These are phyloP conservation scores for Argynnis bischoffii DNA, from an alignment of 2,888 invertebrate genomes.

Conservation along the genomic window DNA sequence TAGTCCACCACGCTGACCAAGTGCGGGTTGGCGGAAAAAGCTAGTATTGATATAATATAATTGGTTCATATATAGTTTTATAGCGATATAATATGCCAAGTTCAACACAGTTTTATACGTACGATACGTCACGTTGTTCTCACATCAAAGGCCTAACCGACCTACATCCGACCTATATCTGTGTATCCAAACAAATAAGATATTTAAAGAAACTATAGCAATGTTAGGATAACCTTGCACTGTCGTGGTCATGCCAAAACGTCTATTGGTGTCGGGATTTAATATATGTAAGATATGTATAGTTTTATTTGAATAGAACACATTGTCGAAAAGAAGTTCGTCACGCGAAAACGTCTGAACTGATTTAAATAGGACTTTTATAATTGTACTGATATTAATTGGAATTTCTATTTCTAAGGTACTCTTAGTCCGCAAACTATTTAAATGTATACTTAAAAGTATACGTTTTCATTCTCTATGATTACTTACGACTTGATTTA, in stretches of 20 bases:
- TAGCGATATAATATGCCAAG: background rate
- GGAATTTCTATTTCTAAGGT: too few relatives aligned
- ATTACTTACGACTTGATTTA: too few relatives aligned
- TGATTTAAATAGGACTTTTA: too few relatives aligned
- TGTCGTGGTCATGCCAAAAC: slow-evolving; percentile 7
- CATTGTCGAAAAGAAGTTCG: background rate
- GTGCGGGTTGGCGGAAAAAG: too few relatives aligned
- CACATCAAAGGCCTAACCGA: slow-evolving; percentile 7
- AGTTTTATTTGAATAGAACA: background rate
- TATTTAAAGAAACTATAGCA: slow-evolving; percentile 1
- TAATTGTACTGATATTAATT: too few relatives aligned
- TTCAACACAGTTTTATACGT: slow-evolving; percentile 3
- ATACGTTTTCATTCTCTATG: too few relatives aligned
- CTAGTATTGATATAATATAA: background rate
- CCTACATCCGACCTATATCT: slow-evolving; percentile 6
- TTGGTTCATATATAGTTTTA: background rate
- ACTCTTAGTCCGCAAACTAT: too few relatives aligned
- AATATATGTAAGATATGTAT: background rate
- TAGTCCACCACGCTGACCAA: too few relatives aligned
- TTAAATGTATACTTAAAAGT: too few relatives aligned
- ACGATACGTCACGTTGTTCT: background rate
- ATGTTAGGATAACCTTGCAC: background rate
- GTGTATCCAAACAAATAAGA: slow-evolving; percentile 3
- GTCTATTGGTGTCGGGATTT: background rate
- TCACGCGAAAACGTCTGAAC: too few relatives aligned